Evolutionary conservation across 2,113 vertebrate species (phyloP).

Genomic region (Pachypanchax playfairii): DNA sequence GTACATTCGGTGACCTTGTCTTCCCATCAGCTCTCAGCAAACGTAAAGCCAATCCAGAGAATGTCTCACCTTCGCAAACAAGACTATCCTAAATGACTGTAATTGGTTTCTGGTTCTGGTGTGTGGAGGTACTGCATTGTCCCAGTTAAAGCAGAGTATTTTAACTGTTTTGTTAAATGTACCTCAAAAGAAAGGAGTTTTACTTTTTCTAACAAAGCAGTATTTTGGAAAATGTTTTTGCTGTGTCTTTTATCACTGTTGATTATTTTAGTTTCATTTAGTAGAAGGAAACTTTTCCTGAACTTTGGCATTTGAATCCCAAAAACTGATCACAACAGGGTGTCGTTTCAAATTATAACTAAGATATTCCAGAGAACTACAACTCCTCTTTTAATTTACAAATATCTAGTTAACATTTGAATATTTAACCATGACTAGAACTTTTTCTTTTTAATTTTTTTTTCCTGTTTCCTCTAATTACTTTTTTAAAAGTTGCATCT

Average conservation of each 20-base stretch:
- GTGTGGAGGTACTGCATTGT: slow-evolving; percentile 18
- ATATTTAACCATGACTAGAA: not conserved
- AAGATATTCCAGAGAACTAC: slow-evolving; percentile 15
- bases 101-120: slow-evolving; percentile 55
- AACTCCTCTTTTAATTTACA: slow-evolving; percentile 19
- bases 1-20: slow-evolving; percentile 97
- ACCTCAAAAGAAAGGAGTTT: not conserved
- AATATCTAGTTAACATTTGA: slow-evolving; percentile 12
- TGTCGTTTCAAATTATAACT: slow-evolving; percentile 9
- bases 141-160: slow-evolving; percentile 26
- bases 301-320: slow-evolving; percentile 14
- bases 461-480: no score
- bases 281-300: not conserved
- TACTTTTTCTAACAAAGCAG: not conserved
- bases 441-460: not conserved
- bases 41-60: slow-evolving; percentile 73
- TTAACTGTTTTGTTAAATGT: slow-evolving; percentile 18
- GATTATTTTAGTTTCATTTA: slow-evolving; percentile 6
- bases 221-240: not conserved
- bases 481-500: not conserved
- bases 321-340: slow-evolving; percentile 27
- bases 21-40: slow-evolving; percentile 91
- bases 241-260: slow-evolving; percentile 1
- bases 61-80: slow-evolving; percentile 70
- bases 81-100: slow-evolving; percentile 64